phyloP scores from a whole-genome alignment of 2,888 invertebrate genomes.

The Pycnomerus fuliginosus region DNA sequence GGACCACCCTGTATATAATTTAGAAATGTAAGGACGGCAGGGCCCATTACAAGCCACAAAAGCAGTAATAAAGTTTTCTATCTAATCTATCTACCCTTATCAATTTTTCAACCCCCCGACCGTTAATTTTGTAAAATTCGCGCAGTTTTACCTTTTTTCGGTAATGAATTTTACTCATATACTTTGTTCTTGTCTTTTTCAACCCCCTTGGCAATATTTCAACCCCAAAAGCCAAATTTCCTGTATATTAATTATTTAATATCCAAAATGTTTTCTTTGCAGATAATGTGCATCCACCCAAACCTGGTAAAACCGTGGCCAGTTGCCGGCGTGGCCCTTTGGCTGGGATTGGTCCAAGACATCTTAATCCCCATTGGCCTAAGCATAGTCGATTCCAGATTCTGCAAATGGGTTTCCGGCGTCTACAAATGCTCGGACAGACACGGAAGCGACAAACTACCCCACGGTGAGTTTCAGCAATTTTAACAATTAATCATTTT shows the following conservation, averaged over 20 bases:
- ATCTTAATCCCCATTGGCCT: constrained; percentile 59
- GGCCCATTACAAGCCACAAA: no score
- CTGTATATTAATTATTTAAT: neutral
- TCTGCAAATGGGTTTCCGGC: constrained; percentile 58
- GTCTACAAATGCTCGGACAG: constrained; percentile 53
- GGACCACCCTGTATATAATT: no score
- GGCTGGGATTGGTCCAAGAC: constrained; percentile 60
- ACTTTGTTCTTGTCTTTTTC: no score
- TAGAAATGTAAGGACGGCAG: no score
- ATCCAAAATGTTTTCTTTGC: constrained; percentile 28
- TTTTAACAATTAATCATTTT: constrained; percentile 1
- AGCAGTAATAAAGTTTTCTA: constrained; percentile 1
- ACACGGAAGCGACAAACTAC: constrained; percentile 49
- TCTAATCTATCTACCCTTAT: no score
- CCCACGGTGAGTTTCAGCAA: constrained; percentile 46
- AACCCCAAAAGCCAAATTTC: no score
- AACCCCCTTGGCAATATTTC: no score
- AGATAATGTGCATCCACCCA: constrained; percentile 58
- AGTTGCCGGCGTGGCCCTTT: constrained; percentile 57
- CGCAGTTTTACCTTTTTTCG: no score
- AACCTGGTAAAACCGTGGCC: constrained; percentile 55
- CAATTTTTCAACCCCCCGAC: no score
- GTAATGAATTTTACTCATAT: no score
- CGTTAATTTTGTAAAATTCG: no score
- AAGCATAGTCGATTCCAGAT: constrained; percentile 59